Conservation (phyloP, 2,888 invertebrate species). For the Athetis lepigone region DNA sequence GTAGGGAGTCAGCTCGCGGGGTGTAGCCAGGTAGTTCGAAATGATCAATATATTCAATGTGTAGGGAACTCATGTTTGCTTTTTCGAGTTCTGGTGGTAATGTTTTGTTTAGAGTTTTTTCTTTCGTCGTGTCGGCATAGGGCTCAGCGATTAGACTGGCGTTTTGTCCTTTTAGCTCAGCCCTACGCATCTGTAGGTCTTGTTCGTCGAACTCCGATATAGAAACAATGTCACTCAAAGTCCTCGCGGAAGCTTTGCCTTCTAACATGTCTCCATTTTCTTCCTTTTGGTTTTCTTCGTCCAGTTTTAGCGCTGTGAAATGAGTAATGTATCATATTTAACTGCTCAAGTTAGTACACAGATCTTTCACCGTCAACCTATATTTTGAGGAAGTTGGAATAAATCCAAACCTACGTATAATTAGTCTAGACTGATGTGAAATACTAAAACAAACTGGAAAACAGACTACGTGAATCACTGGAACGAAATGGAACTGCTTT, state of each 20-base stretch:
- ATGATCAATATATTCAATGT: slow-evolving; percentile 79
- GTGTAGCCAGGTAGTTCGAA: slow-evolving; percentile 75
- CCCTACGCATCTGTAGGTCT: slow-evolving; percentile 89
- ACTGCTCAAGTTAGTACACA: slow-evolving; percentile 52
- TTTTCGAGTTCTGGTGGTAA: slow-evolving; percentile 79
- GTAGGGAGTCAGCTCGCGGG: slow-evolving; percentile 84
- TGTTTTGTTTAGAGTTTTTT: slow-evolving; percentile 77
- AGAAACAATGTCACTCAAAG: slow-evolving; percentile 93
- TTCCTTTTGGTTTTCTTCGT: slow-evolving; percentile 88
- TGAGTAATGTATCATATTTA: slow-evolving; percentile 68
- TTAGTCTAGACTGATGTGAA: slow-evolving; percentile 67
- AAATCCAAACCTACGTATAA: slow-evolving; percentile 70
- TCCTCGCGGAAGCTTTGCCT: slow-evolving; percentile 92
- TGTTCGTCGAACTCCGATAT: slow-evolving; percentile 94
- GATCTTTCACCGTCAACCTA: slow-evolving; percentile 65
- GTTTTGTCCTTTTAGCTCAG: slow-evolving; percentile 82
- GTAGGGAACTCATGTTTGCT: slow-evolving; percentile 82
- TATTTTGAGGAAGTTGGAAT: slow-evolving; percentile 72
- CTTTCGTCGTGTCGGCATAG: slow-evolving; percentile 66
- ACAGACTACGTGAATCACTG: slow-evolving; percentile 52
- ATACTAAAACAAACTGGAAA: slow-evolving; percentile 52
- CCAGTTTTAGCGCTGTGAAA: slow-evolving; percentile 90
- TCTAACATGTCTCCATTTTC: slow-evolving; percentile 83
- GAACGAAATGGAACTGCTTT: slow-evolving; percentile 39
- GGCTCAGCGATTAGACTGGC: slow-evolving; percentile 72